Percentiles rank a stretch among this genome's conserved stretches.
Conservation (phyloP, 2,888 invertebrate species). For the Diploptera punctata region DNA sequence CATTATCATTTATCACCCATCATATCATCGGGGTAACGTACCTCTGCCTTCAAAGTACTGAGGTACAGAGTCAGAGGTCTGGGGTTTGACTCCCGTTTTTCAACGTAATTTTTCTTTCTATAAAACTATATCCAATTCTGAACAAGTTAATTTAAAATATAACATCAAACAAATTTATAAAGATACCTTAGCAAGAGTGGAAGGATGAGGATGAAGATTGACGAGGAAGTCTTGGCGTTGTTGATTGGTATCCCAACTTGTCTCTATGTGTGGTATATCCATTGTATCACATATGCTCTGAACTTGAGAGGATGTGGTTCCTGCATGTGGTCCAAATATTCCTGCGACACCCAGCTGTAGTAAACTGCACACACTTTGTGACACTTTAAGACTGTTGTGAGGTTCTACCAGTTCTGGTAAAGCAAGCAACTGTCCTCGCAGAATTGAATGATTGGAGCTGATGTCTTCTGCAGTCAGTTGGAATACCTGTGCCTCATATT, state of each 20-base stretch:
- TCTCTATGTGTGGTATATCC: slow-evolving; percentile 63
- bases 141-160: no score
- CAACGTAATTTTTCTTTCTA: no score
- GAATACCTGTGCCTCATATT: slow-evolving; percentile 42
- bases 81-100: no score
- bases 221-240: slow-evolving; percentile 51
- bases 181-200: slow-evolving; percentile 53
- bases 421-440: slow-evolving; percentile 40
- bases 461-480: slow-evolving; percentile 44
- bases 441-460: slow-evolving; percentile 42
- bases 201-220: slow-evolving; percentile 59
- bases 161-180: no score
- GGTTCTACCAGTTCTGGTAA: slow-evolving; percentile 39
- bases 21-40: no score
- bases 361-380: slow-evolving; percentile 57
- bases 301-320: slow-evolving; percentile 58
- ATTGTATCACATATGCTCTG: slow-evolving; percentile 63
- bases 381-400: slow-evolving; percentile 45
- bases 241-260: slow-evolving; percentile 57
- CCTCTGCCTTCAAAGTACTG: no score
- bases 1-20: no score
- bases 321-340: slow-evolving; percentile 61
- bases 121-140: no score
- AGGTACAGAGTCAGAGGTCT: no score
- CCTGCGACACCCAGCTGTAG: slow-evolving; percentile 58